These are phyloP conservation scores for Cloeon dipterum DNA, from an alignment of 2,888 invertebrate species.

Conservation along the genomic window DNA sequence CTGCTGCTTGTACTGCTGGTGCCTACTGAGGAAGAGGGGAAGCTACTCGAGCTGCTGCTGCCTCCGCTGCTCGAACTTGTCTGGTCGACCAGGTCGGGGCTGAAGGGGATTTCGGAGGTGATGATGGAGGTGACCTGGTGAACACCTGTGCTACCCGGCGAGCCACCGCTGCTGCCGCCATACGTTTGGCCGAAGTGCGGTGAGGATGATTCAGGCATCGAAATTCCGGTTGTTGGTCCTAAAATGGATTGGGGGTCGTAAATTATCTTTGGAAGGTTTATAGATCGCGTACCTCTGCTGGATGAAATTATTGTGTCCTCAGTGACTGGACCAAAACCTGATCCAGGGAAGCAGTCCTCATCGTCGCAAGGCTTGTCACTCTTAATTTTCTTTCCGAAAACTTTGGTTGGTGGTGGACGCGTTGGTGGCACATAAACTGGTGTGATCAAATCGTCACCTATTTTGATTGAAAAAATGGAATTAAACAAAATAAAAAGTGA, in stretches of 20 bases:
- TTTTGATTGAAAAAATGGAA: too few species aligned
- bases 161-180: background rate
- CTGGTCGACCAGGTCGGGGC: constrained; percentile 3
- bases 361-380: constrained; percentile 46
- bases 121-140: constrained; percentile 1
- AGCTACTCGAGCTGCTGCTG: constrained; percentile 2
- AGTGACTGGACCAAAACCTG: constrained; percentile 51
- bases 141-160: background rate
- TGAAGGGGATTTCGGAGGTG: constrained; percentile 6
- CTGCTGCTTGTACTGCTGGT: constrained; percentile 4
- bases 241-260: too few species aligned
- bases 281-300: constrained; percentile 21
- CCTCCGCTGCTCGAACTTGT: constrained; percentile 5
- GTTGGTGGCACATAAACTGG: constrained; percentile 75
- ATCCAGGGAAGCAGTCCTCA: constrained; percentile 57
- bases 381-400: constrained; percentile 7
- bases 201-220: background rate
- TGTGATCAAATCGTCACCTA: constrained; percentile 65
- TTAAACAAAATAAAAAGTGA: too few species aligned
- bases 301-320: constrained; percentile 23
- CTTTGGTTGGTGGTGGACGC: constrained; percentile 30
- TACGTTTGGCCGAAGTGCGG: background rate
- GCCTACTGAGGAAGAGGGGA: constrained; percentile 5
- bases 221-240: background rate
- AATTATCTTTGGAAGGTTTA: too few species aligned